Evolutionary conservation across 2,888 invertebrate species (phyloP).

Genomic region (Stenodema calcarata): DNA sequence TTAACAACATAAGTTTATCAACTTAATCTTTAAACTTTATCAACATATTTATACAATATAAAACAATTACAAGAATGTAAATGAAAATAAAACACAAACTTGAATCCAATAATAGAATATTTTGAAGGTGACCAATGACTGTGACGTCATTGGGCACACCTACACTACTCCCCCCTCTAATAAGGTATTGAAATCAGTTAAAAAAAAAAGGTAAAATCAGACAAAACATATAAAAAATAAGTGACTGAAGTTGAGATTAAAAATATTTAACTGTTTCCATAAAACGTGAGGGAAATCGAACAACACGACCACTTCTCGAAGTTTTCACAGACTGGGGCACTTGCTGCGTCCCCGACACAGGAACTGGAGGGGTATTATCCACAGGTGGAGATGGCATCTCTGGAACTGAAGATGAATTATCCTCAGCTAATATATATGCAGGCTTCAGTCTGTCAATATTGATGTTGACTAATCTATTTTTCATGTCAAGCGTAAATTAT

Average conservation of each 20-base stretch:
- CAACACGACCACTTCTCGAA: constrained; percentile 1
- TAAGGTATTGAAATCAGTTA: neutral
- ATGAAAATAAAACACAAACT: no score
- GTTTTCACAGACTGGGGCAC: neutral
- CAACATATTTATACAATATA: neutral
- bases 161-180: neutral
- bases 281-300: neutral
- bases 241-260: neutral
- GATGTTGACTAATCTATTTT: neutral
- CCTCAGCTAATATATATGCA: neutral
- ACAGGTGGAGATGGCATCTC: neutral
- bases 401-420: neutral
- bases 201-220: neutral
- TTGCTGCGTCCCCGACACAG: neutral
- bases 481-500: constrained; percentile 26
- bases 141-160: neutral
- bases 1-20: no score
- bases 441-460: constrained; percentile 28
- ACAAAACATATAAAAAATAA: neutral
- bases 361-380: neutral
- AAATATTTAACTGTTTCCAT: neutral
- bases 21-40: no score
- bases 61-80: no score
- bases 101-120: no score
- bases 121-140: no score